A percentile compares a stretch with the other conserved stretches of the same genome.
phyloP scores from a whole-genome alignment of 30 jellyfish, hydroid and myxozoan species.

The Sanderia malayensis region DNA sequence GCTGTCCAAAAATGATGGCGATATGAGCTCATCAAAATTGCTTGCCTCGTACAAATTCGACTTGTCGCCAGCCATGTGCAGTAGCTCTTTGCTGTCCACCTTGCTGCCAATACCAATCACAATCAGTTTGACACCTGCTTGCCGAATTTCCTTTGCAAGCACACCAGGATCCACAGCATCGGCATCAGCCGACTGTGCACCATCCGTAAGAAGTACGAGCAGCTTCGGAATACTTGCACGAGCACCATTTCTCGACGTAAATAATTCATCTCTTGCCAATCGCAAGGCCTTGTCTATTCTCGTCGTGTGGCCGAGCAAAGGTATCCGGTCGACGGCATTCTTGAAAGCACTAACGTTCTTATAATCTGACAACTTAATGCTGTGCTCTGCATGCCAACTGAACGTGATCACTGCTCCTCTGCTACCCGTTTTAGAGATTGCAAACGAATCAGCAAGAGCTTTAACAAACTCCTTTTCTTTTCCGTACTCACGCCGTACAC shows the following conservation, averaged over 20 bases:
- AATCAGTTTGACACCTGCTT: slow-evolving; percentile 33
- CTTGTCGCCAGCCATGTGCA: slow-evolving; percentile 53
- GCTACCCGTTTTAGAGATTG: slow-evolving; percentile 63
- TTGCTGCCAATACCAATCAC: slow-evolving; percentile 64
- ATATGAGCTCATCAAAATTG: slow-evolving; percentile 47
- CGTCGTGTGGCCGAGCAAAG: slow-evolving; percentile 84
- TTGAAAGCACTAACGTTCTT: slow-evolving; percentile 55
- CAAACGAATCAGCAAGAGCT: slow-evolving; percentile 62
- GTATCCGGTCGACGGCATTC: slow-evolving; percentile 80
- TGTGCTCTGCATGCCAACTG: slow-evolving; percentile 78
- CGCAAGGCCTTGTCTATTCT: slow-evolving; percentile 90
- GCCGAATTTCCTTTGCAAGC: slow-evolving; percentile 59
- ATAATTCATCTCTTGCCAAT: slow-evolving; percentile 60
- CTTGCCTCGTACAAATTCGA: slow-evolving; percentile 44
- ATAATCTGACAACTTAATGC: slow-evolving; percentile 63
- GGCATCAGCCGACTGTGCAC: slow-evolving; percentile 76
- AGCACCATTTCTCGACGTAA: slow-evolving; percentile 60
- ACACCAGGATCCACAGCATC: slow-evolving; percentile 76
- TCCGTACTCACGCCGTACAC: slow-evolving; percentile 57
- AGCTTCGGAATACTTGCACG: slow-evolving; percentile 70
- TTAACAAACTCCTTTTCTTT: slow-evolving; percentile 72
- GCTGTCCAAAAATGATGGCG: slow-evolving; percentile 38
- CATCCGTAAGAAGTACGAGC: slow-evolving; percentile 82
- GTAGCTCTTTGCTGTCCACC: slow-evolving; percentile 36
- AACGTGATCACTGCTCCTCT: slow-evolving; percentile 84